These are phyloP conservation scores for Chrosomus eos DNA, from an alignment of 2,797 vertebrate species.

Conservation along the genomic window DNA sequence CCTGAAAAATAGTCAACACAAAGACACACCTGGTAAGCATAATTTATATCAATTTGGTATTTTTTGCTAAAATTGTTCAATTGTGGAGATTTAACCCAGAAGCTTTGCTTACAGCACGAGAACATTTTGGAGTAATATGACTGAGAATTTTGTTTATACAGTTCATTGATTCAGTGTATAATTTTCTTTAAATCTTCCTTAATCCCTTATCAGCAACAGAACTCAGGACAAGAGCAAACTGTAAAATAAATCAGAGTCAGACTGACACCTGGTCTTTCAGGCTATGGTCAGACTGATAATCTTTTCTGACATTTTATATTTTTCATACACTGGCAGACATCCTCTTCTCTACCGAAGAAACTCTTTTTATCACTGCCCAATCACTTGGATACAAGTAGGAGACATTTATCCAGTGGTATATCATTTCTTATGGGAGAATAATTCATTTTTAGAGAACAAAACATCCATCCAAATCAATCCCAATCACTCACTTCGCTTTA, in stretches of 20 bases:
- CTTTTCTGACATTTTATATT: slow-evolving; percentile 53
- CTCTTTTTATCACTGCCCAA: slow-evolving; percentile 39
- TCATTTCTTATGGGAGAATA: neutral
- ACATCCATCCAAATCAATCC: neutral
- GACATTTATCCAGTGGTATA: slow-evolving; percentile 30
- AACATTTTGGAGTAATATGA: neutral
- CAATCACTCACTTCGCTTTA: neutral
- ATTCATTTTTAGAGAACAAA: neutral
- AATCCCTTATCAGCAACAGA: slow-evolving; percentile 64
- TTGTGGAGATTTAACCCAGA: neutral
- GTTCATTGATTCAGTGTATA: slow-evolving; percentile 65
- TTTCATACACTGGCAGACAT: slow-evolving; percentile 37
- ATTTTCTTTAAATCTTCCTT: slow-evolving; percentile 56
- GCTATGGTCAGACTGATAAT: slow-evolving; percentile 48
- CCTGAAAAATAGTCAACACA: neutral
- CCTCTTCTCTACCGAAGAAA: slow-evolving; percentile 1
- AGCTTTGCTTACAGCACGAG: too few relatives aligned
- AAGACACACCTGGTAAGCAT: neutral
- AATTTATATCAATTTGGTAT: neutral
- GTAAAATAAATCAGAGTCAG: slow-evolving; percentile 45
- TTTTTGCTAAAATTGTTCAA: neutral
- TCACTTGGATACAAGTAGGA: slow-evolving; percentile 38
- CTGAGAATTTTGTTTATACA: slow-evolving; percentile 62
- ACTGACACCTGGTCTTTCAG: slow-evolving; percentile 59
- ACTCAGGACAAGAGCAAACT: slow-evolving; percentile 50